These are phyloP conservation scores for Phalacrocorax aristotelis DNA, from an alignment of 2,113 vertebrate species.

Conservation along the genomic window DNA sequence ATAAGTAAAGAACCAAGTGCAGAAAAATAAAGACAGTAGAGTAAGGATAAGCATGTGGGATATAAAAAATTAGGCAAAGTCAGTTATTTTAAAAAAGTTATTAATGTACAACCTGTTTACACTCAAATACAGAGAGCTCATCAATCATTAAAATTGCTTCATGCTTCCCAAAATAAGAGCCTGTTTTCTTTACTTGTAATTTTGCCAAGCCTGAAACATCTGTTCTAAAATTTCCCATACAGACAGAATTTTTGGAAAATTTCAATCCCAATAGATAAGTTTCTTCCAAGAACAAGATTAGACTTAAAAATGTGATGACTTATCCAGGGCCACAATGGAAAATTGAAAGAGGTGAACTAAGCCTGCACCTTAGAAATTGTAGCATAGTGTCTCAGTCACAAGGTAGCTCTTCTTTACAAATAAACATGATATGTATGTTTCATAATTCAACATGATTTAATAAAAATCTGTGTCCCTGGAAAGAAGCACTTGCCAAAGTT, in stretches of 20 bases:
- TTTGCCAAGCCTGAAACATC: slow-evolving; percentile 31
- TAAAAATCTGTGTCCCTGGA: not conserved
- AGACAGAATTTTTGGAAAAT: slow-evolving; percentile 20
- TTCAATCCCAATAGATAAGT: not conserved
- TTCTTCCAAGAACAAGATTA: slow-evolving; percentile 37
- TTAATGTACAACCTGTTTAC: not conserved
- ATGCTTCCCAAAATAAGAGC: not conserved
- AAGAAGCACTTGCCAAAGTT: not conserved
- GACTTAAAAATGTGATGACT: not conserved
- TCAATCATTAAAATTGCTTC: not conserved
- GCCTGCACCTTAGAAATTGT: not conserved
- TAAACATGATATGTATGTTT: not conserved
- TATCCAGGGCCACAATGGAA: not conserved
- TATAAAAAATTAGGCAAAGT: not conserved
- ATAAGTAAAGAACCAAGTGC: not conserved
- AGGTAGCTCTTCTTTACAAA: not conserved
- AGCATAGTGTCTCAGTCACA: not conserved
- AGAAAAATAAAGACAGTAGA: not conserved
- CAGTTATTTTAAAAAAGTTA: not conserved
- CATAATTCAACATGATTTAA: not conserved
- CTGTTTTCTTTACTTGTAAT: not conserved
- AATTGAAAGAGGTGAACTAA: not conserved
- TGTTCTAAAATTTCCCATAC: slow-evolving; percentile 27
- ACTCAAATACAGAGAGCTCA: not conserved
- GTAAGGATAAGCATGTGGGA: not conserved